Percentiles rank a stretch among this genome's conserved stretches.
These are phyloP conservation scores for Matsumurasca onukii DNA, from an alignment of 1,140 invertebrate species.

Conservation along the genomic window DNA sequence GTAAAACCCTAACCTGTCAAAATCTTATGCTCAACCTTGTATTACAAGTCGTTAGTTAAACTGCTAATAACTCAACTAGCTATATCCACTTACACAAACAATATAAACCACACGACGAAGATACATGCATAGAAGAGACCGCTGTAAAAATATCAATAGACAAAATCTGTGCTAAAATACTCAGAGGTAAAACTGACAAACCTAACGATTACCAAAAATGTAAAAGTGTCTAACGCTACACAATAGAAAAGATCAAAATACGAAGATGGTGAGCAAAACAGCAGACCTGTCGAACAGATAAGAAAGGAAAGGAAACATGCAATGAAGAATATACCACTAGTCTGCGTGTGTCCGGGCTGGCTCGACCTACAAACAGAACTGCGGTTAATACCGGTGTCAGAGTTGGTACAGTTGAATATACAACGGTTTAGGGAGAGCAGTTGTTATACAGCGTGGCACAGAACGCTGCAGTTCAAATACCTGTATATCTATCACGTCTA, in stretches of 20 bases:
- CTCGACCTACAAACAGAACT: too few species aligned
- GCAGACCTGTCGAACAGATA: background rate
- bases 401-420: background rate
- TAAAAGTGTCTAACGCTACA: background rate
- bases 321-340: too few species aligned
- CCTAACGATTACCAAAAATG: background rate
- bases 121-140: background rate
- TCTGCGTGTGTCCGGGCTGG: too few species aligned
- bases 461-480: too few species aligned
- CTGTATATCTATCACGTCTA: too few species aligned
- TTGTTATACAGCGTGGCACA: too few species aligned
- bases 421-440: background rate
- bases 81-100: too few species aligned
- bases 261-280: background rate
- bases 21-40: too few species aligned
- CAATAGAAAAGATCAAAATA: background rate
- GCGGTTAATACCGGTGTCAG: background rate
- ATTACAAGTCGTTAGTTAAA: too few species aligned
- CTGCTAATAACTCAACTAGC: too few species aligned
- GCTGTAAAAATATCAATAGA: background rate
- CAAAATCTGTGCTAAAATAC: background rate
- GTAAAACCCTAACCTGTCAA: too few species aligned
- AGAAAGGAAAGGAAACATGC: background rate
- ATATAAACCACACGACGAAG: background rate
- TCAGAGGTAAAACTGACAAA: too few species aligned